Evolutionary conservation across 2,888 invertebrate genomes (phyloP).

Genomic region (Agrotis segetum): DNA sequence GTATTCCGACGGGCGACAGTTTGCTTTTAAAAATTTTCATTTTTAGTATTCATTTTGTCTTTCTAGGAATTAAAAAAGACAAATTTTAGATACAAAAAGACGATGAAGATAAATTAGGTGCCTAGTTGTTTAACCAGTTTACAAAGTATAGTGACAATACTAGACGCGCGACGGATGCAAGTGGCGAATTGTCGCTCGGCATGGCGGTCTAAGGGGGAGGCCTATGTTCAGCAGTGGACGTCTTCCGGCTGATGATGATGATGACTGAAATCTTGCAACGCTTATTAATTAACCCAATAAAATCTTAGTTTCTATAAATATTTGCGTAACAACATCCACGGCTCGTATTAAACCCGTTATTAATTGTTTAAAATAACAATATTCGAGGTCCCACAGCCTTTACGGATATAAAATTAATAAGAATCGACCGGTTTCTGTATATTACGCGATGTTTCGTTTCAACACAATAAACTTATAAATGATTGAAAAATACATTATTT

Average conservation of each 20-base stretch:
- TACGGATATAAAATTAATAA: conserved; percentile 61
- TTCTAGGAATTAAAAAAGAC: neutral
- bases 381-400: conserved; percentile 57
- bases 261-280: neutral
- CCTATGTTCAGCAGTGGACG: no score
- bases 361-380: conserved; percentile 25
- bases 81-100: no score
- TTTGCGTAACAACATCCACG: conserved; percentile 31
- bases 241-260: no score
- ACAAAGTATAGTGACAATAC: neutral
- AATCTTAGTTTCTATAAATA: neutral
- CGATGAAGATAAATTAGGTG: no score
- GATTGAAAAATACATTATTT: conserved; percentile 45
- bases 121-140: no score
- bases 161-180: no score
- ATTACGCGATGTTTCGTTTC: conserved; percentile 39
- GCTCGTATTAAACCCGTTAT: conserved; percentile 9
- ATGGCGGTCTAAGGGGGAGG: no score
- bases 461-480: conserved; percentile 41
- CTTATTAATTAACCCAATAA: neutral
- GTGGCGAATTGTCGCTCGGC: no score
- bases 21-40: no score
- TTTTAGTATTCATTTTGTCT: no score
- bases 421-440: conserved; percentile 50
- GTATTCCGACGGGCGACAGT: no score